phyloP scores from a whole-genome alignment of 1,140 invertebrate genomes.

The Lethocerus indicus region DNA sequence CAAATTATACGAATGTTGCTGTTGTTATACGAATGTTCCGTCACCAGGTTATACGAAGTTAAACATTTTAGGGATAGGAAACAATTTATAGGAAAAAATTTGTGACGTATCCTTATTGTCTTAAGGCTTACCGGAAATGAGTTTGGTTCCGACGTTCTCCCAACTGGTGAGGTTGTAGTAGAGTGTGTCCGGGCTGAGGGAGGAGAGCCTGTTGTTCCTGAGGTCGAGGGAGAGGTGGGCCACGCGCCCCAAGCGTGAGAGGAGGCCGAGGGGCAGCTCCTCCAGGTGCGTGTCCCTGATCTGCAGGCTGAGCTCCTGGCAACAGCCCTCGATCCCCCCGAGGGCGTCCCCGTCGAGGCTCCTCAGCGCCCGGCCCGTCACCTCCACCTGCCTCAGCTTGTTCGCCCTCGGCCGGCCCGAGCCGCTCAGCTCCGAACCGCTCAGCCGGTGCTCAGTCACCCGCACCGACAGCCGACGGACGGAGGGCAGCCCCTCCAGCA shows the following conservation, averaged over 20 bases:
- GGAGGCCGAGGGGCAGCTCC: conserved; percentile 58
- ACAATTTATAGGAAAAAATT: neutral
- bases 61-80: too few species aligned
- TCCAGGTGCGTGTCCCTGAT: conserved; percentile 57
- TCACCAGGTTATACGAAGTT: too few species aligned
- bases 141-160: conserved; percentile 67
- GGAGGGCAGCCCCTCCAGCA: too few species aligned
- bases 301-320: conserved; percentile 48
- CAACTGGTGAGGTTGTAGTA: conserved; percentile 70
- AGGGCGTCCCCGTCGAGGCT: conserved; percentile 53
- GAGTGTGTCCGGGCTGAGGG: conserved; percentile 64
- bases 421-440: conserved; percentile 8
- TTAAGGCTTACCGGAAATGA: conserved; percentile 46
- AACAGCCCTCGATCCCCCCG: conserved; percentile 29
- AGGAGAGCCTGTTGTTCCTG: conserved; percentile 60
- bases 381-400: conserved; percentile 65
- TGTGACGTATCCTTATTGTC: neutral
- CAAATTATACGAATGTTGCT: too few species aligned
- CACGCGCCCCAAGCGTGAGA: conserved; percentile 53
- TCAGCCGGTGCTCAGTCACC: conserved; percentile 35
- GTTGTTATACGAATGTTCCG: too few species aligned
- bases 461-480: conserved; percentile 47
- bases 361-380: conserved; percentile 51
- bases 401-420: too few species aligned
- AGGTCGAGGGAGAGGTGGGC: conserved; percentile 58